These are phyloP conservation scores for Silurus asotus DNA, from an alignment of 2,113 vertebrate species.

Conservation along the genomic window DNA sequence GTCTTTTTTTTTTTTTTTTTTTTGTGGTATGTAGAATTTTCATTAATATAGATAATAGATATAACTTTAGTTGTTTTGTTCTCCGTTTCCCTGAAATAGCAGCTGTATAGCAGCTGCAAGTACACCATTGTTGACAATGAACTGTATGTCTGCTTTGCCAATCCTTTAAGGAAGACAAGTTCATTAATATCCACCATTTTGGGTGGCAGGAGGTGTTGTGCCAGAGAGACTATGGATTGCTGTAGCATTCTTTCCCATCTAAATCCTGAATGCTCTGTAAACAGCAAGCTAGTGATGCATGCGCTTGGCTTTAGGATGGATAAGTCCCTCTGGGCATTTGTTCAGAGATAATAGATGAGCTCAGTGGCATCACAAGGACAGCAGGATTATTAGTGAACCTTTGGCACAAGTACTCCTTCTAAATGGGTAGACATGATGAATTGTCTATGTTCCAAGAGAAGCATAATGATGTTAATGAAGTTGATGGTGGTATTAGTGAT, in stretches of 20 bases:
- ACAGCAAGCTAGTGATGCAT: conserved; percentile 45
- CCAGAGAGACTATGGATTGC: conserved; percentile 20
- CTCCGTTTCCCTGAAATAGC: background rate
- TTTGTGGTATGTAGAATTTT: too few species aligned
- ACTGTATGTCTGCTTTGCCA: background rate
- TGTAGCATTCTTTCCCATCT: conserved; percentile 40
- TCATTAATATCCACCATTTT: conserved; percentile 29
- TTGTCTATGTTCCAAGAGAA: conserved; percentile 9
- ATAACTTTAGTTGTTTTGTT: too few species aligned
- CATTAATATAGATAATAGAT: too few species aligned
- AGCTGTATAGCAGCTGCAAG: too few species aligned
- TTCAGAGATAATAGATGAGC: conserved; percentile 50
- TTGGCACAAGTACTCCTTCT: conserved; percentile 29
- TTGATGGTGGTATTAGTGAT: background rate
- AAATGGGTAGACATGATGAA: conserved; percentile 15
- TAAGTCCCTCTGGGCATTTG: conserved; percentile 44
- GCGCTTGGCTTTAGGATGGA: conserved; percentile 24
- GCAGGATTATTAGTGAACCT: conserved; percentile 44
- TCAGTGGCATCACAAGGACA: conserved; percentile 48
- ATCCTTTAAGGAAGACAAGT: conserved; percentile 22
- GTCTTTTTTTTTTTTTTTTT: too few species aligned
- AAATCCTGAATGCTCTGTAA: conserved; percentile 36
- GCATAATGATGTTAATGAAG: background rate
- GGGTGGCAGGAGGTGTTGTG: conserved; percentile 19
- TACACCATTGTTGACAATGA: background rate